Base-by-base conservation (phyloP, 1,140 invertebrate genomes). In the Nixonia krombeini region DNA sequence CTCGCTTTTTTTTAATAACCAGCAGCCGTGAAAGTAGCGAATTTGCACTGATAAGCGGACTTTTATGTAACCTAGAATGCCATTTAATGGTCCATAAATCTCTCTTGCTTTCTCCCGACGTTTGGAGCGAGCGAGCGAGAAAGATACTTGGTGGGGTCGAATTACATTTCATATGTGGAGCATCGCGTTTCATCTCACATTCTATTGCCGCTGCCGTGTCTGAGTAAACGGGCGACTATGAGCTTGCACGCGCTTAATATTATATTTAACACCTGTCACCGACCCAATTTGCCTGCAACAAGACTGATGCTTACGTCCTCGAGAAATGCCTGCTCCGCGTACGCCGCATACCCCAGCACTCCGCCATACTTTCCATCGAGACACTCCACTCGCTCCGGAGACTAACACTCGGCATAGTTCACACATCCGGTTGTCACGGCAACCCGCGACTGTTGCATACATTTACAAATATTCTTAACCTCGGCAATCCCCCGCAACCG, bases 171-270 rank as follows among this genome's bases (percentile, higher is more conserved):
- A 51, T 50, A 26, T 29, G 45, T 51, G 33, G 45, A 46, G 45
- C 40, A 55, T 50, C 44, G 41, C 33, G 50, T 40, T 56, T 38
- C 59, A 17, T 62, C 49, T 5, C 17, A 13, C 18, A 16, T 25
- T 35, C 25, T n/a, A n/a, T n/a, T n/a, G n/a, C 15, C 18, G 15
- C 4, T 17, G 26, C 5, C 16, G 23, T 12, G 21, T n/a, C 28
- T 53, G 40, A 33, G 25, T 26, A 50, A 33, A 46, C 29, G 38
- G 29, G 25, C 59, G 45, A 47, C 55, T 56, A 56, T 51, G 59
- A 56, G 46, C n/a, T n/a, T n/a, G n/a, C n/a, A n/a, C 29, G 25
- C 40, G 55, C 46, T 63, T 52, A 52, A 63, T n/a, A n/a, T n/a
- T 18, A 50, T 51, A 56, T 63, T 56, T 55, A 56, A 63, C 38